Evolutionary conservation across 2,797 vertebrate species (phyloP).

Genomic region (Onychomys arenicola): DNA sequence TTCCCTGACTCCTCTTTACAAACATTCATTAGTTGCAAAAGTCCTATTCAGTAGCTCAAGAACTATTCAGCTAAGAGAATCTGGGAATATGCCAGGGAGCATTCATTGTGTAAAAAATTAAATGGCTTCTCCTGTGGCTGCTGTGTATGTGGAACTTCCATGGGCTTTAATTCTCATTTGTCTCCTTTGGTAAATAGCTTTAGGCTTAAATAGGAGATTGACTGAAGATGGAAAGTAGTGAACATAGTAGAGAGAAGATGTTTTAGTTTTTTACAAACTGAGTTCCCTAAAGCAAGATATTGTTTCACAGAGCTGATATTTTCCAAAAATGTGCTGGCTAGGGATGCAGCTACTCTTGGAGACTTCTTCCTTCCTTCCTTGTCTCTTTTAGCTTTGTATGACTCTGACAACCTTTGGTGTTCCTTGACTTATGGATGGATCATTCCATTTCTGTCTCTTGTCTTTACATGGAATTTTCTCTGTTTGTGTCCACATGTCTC

Average conservation of each 20-base stretch:
- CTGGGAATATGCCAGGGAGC: constrained; percentile 61
- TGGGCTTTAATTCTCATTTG: constrained; percentile 63
- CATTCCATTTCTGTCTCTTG: background rate
- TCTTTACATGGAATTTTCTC: background rate
- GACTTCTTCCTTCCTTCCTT: background rate
- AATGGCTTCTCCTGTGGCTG: constrained; percentile 64
- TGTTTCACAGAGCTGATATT: background rate
- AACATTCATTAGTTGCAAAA: constrained; percentile 54
- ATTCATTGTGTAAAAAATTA: constrained; percentile 76
- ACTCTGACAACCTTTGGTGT: background rate
- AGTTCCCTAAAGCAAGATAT: constrained; percentile 41
- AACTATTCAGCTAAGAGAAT: constrained; percentile 46
- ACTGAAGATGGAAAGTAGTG: constrained; percentile 22
- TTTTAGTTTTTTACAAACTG: constrained; percentile 42
- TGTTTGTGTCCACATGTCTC: constrained; percentile 10
- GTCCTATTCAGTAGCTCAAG: constrained; percentile 48
- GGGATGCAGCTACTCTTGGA: background rate
- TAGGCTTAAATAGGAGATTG: constrained; percentile 38
- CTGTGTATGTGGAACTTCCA: constrained; percentile 40
- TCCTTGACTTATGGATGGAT: background rate
- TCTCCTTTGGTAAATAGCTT: constrained; percentile 55
- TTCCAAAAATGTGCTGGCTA: constrained; percentile 13
- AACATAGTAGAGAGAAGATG: constrained; percentile 26
- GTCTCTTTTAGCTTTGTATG: background rate
- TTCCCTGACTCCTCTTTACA: constrained; percentile 37